Percentiles rank a stretch among this genome's conserved stretches.
Evolutionary conservation across 2,113 vertebrate species (phyloP).

Genomic region (Burhinus bistriatus): DNA sequence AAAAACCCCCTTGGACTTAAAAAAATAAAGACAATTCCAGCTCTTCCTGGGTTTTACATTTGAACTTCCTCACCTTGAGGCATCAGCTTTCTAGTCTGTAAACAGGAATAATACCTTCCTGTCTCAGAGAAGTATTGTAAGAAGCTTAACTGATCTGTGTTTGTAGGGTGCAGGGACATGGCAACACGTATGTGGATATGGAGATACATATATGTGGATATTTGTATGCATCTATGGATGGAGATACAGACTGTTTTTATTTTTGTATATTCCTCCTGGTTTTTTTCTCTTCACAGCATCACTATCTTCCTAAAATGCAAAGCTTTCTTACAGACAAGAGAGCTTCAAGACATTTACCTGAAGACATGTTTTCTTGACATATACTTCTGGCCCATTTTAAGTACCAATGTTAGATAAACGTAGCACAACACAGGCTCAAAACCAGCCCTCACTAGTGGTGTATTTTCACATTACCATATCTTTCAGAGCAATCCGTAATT

Average conservation of each 20-base stretch:
- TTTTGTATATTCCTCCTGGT: background rate
- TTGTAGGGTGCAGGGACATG: background rate
- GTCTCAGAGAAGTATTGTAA: background rate
- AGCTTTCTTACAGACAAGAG: background rate
- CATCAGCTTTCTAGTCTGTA: background rate
- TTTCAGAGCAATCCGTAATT: background rate
- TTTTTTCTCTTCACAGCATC: background rate
- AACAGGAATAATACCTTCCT: constrained; percentile 20
- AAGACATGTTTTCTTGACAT: background rate
- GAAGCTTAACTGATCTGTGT: background rate
- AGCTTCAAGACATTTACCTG: rapidly evolving
- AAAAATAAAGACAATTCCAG: background rate
- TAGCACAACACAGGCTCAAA: background rate
- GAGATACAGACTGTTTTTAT: background rate
- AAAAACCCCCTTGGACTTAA: background rate
- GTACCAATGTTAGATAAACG: background rate
- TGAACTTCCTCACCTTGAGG: background rate
- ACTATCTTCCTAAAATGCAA: background rate
- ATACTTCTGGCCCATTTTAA: background rate
- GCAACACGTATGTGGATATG: background rate
- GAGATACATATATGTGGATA: background rate
- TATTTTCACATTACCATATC: background rate
- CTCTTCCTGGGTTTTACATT: background rate
- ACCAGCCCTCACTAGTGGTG: background rate
- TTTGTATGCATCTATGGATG: background rate